Evolutionary conservation across 2,797 vertebrate species (phyloP), one percentile per base, ranked within the genome.

Genomic region (Petrocephalus sullivani): DNA sequence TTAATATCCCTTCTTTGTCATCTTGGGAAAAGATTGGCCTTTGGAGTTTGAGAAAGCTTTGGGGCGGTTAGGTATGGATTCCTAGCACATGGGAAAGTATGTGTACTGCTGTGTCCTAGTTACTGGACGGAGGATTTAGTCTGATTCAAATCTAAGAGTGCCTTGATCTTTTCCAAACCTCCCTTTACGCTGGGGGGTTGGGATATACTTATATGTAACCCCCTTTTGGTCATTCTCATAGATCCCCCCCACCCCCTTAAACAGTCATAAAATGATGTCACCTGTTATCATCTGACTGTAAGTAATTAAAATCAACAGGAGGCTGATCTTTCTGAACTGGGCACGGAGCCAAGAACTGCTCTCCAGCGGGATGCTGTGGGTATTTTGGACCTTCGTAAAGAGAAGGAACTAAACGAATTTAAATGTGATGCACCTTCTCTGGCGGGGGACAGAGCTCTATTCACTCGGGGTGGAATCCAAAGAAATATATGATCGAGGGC

Each of bases 241-340:
- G 19, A 49, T 49, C 19, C 6, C 6, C 75, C 75, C 16, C 28
- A 28, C 28, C 19, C 19, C 5, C 75, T 8, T 41, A 46, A 46
- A 46, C 6, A 21, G 75, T 81, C 46, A 81, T 6, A 81, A n/a
- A 7, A 81, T 49, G 46, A 49, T 37, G 67, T 71, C 75, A 81
- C 41, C 16, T 81, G 37, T 49, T 81, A 49, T 81, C 41, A 46
- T 49, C 37, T 81, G 75, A 81, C 37, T 81, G 37, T 81, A 49
- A 49, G 75, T 81, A 81, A 81, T 81, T 81, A 81, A 81, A 81
- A 81, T 81, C 75, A 81, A 81, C 75, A 81, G 75, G 75, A 81
- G 75, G 8, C 2, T 49, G 19, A 16, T 81, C 41, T 81, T 81
- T 81, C 41, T 81, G 41, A 14, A n/a, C 75, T n/a, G 41, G 75